Evolutionary conservation across 2,888 invertebrate genomes (phyloP).

Genomic region (Amblyjoppa fuscipennis): DNA sequence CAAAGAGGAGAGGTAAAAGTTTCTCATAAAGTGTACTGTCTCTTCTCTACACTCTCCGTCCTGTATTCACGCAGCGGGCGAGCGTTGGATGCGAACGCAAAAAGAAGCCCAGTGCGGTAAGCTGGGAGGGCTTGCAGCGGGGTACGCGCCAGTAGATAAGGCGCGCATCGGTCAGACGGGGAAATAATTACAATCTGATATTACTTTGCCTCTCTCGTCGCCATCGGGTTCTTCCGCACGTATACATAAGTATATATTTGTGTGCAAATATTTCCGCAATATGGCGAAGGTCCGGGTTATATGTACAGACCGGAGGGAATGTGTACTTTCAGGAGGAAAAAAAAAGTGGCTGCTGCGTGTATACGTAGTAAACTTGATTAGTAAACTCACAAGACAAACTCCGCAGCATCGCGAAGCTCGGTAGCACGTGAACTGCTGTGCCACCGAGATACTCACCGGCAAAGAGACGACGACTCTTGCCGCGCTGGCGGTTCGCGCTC

Average conservation of each 20-base stretch:
- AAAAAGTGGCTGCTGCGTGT: slow-evolving; percentile 58
- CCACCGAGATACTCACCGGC: slow-evolving; percentile 24
- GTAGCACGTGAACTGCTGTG: slow-evolving; percentile 45
- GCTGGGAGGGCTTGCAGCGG: neutral
- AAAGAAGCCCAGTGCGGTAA: neutral
- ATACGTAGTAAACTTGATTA: slow-evolving; percentile 67
- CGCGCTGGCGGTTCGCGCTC: slow-evolving; percentile 3
- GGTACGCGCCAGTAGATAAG: slow-evolving; percentile 1
- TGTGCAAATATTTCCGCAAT: slow-evolving; percentile 44
- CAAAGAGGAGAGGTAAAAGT: slow-evolving; percentile 52
- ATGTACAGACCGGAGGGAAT: slow-evolving; percentile 8
- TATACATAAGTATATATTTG: slow-evolving; percentile 5
- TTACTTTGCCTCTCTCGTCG: slow-evolving; percentile 14
- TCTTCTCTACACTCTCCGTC: slow-evolving; percentile 4
- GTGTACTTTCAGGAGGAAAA: slow-evolving; percentile 43
- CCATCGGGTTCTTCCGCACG: neutral
- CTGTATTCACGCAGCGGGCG: neutral
- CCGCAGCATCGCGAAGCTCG: slow-evolving; percentile 31
- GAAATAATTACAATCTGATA: slow-evolving; percentile 40
- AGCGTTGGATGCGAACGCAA: neutral
- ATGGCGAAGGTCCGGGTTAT: slow-evolving; percentile 7
- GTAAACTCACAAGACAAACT: slow-evolving; percentile 67
- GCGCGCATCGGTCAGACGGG: slow-evolving; percentile 14
- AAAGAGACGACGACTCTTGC: slow-evolving; percentile 39
- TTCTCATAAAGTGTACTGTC: slow-evolving; percentile 47